Percentiles rank a stretch among this genome's conserved stretches.
These are phyloP conservation scores for Pinna nobilis DNA, from an alignment of 1,140 invertebrate genomes.

Conservation along the genomic window DNA sequence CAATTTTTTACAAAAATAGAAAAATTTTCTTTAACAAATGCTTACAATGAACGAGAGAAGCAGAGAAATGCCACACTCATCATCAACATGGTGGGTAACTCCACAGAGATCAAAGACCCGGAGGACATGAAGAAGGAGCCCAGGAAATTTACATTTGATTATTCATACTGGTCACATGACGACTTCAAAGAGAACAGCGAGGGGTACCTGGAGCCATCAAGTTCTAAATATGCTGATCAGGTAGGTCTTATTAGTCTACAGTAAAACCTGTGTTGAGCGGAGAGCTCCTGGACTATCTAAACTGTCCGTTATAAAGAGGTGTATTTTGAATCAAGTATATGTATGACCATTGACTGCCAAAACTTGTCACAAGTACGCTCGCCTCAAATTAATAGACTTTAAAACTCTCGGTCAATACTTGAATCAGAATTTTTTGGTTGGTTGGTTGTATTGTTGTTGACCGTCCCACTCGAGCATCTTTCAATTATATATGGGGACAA, in stretches of 20 bases:
- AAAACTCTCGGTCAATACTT: too few relatives aligned
- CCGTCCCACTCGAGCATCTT: too few relatives aligned
- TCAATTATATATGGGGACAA: too few relatives aligned
- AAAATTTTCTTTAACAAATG: slow-evolving; percentile 53
- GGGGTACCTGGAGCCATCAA: slow-evolving; percentile 75
- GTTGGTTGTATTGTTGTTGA: too few relatives aligned
- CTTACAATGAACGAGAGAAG: slow-evolving; percentile 78
- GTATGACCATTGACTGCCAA: too few relatives aligned
- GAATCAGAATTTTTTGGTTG: too few relatives aligned
- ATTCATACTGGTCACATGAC: slow-evolving; percentile 82
- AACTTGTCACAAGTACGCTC: too few relatives aligned
- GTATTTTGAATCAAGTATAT: too few relatives aligned
- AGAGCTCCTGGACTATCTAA: too few relatives aligned
- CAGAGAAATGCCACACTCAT: slow-evolving; percentile 77
- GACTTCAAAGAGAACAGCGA: slow-evolving; percentile 75
- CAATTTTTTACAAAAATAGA: background rate
- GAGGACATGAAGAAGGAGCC: slow-evolving; percentile 72
- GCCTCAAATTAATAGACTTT: too few relatives aligned
- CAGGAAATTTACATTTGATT: slow-evolving; percentile 79
- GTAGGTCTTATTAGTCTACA: slow-evolving; percentile 35
- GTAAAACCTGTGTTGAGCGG: too few relatives aligned
- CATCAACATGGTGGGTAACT: slow-evolving; percentile 78
- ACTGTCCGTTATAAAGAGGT: too few relatives aligned
- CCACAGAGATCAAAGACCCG: slow-evolving; percentile 77
- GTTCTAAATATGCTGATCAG: slow-evolving; percentile 69